phyloP scores from a whole-genome alignment of 2,888 invertebrate species.

The Lottia gigantea region DNA sequence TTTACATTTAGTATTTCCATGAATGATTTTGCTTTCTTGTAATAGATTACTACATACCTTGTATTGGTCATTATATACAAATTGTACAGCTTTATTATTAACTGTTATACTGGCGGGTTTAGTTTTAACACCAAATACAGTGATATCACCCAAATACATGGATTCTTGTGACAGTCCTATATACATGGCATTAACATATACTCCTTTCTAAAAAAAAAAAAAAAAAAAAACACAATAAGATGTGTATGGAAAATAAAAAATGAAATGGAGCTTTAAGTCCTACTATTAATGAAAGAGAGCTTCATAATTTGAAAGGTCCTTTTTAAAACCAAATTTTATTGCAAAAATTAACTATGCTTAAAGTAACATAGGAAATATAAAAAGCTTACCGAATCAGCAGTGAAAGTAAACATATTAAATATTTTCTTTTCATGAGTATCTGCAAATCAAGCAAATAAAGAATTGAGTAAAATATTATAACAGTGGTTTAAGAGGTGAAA shows the following conservation, averaged over 20 bases:
- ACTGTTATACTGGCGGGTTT: background rate
- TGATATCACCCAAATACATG: background rate
- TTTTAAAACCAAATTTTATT: too few species aligned
- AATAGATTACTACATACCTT: background rate
- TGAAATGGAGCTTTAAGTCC: too few species aligned
- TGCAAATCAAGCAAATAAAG: constrained; percentile 15
- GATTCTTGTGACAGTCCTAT: background rate
- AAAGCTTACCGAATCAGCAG: background rate
- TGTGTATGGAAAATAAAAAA: too few species aligned
- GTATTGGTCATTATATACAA: background rate
- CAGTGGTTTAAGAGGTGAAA: too few species aligned
- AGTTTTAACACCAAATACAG: background rate
- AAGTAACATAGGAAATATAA: too few species aligned
- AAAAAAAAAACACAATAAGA: too few species aligned
- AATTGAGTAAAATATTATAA: too few species aligned
- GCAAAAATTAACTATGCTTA: too few species aligned
- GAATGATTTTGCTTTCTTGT: too few species aligned
- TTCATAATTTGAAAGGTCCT: too few species aligned
- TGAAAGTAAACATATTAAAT: background rate
- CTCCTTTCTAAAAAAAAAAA: background rate
- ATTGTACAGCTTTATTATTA: background rate
- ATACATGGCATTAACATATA: background rate
- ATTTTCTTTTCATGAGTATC: background rate
- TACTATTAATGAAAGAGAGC: too few species aligned
- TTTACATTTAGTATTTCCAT: too few species aligned